Evolutionary conservation across 1,140 invertebrate genomes (phyloP), one percentile per base, ranked within the genome.

Genomic region (Eubasilissa regina): DNA sequence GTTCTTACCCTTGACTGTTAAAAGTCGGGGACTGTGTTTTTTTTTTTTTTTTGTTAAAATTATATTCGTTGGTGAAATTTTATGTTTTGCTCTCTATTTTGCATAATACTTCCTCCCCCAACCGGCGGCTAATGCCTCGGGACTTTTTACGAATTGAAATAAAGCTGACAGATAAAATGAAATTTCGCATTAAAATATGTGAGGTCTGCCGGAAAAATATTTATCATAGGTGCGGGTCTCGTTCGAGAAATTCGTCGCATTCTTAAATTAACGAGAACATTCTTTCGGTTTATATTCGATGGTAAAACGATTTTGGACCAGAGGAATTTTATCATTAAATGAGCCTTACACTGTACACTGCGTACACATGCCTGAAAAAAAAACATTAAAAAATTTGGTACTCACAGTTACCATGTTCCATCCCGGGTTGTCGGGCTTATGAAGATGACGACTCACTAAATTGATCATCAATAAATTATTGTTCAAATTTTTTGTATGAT

Each of bases 91-190:
- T 15, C 68, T 55, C 68, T 73, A 73, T 55, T 73, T 73, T 73
- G 68, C 68, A 73, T 73, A 73, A 53, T 73, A 13, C 47, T 48
- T 47, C 60, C 60, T 47, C 47, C 47, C 19, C 48, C 21, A 7
- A 10, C 68, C 47, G n/a, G 15, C 47, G 19, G 51, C 35, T 53
- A 53, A 48, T 35, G 68, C 68, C 68, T 73, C 68, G 68, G 68
- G 68, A 73, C 68, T 73, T 73, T 73, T 73, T 73, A 73, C 68
- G 68, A 73, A 73, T 73, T 73, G 68, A 73, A 73, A 73, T 43
- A 73, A 55, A 73, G 48, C 51, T 35, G 68, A 73, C 15, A 73
- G 68, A 73, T 73, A 73, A 53, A 73, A 73, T 73, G 51, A 53
- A 73, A 73, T 73, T 73, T 73, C 19, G 48, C 47, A 51, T 21